These are phyloP conservation scores for Drosophila nikananu DNA, from an alignment of 1,140 invertebrate genomes.

Conservation along the genomic window DNA sequence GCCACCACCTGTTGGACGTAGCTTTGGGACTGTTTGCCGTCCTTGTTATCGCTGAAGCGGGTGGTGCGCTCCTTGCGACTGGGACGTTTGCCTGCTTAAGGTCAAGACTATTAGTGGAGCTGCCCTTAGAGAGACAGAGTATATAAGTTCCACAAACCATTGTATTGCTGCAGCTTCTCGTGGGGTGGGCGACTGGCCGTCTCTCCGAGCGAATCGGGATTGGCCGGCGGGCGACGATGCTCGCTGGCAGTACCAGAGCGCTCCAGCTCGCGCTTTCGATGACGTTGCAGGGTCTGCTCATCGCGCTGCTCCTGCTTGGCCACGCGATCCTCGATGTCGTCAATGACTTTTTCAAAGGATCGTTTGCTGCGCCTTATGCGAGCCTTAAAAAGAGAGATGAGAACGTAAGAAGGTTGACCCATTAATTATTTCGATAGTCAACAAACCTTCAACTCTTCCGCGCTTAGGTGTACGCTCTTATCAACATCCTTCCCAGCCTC, in stretches of 20 bases:
- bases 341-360: conserved; percentile 69
- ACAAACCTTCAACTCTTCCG: conserved; percentile 76
- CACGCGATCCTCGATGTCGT: conserved; percentile 79
- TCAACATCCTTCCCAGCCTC: conserved; percentile 48
- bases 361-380: conserved; percentile 71
- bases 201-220: conserved; percentile 22
- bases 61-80: conserved; percentile 78
- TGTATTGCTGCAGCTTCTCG: conserved; percentile 69
- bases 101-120: neutral
- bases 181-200: conserved; percentile 22
- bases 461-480: conserved; percentile 59
- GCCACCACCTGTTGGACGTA: conserved; percentile 66
- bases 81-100: conserved; percentile 59
- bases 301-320: conserved; percentile 63
- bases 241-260: conserved; percentile 28
- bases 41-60: conserved; percentile 82
- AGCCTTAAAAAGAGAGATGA: conserved; percentile 36
- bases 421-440: neutral
- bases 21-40: conserved; percentile 60
- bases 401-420: neutral
- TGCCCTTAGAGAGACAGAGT: no score
- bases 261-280: conserved; percentile 58
- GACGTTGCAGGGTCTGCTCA: conserved; percentile 65
- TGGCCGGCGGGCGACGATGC: conserved; percentile 1
- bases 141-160: conserved; percentile 22